Conservation (phyloP, 64 coral and sea anemone genomes). For the Exaiptasia diaphana region DNA sequence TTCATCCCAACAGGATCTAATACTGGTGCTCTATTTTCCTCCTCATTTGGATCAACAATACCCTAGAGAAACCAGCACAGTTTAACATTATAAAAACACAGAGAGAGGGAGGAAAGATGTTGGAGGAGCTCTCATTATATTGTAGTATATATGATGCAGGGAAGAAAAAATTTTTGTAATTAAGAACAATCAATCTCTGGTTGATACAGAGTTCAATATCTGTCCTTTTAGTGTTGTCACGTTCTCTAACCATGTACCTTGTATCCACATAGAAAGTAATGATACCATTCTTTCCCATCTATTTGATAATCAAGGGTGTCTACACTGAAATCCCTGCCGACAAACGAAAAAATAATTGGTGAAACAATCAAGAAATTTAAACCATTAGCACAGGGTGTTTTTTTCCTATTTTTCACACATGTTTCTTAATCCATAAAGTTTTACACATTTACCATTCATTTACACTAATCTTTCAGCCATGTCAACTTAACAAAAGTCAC, state of each 20-base stretch:
- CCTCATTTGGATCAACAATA: conserved; percentile 60
- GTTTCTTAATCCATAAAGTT: background rate
- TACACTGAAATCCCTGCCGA: conserved; percentile 69
- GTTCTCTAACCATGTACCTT: too few relatives aligned
- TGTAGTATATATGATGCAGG: too few relatives aligned
- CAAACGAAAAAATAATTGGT: background rate
- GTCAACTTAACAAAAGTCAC: too few relatives aligned
- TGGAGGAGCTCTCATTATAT: too few relatives aligned
- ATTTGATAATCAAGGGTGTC: conserved; percentile 86
- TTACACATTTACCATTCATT: background rate
- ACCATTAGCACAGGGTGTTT: too few relatives aligned
- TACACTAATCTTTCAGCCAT: too few relatives aligned
- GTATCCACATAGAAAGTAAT: conserved; percentile 98
- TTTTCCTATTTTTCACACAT: background rate
- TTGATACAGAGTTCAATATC: too few relatives aligned
- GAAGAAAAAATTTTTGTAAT: too few relatives aligned
- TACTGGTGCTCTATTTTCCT: background rate
- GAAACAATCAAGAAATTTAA: too few relatives aligned
- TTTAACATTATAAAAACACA: background rate
- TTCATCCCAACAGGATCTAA: conserved; percentile 86
- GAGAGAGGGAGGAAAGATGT: too few relatives aligned
- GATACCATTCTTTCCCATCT: conserved; percentile 97
- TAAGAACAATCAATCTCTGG: too few relatives aligned
- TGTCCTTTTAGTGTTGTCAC: too few relatives aligned
- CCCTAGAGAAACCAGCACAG: conserved; percentile 72